Conservation (phyloP, 2,797 vertebrate genomes). For the Bovichtus variegatus region DNA sequence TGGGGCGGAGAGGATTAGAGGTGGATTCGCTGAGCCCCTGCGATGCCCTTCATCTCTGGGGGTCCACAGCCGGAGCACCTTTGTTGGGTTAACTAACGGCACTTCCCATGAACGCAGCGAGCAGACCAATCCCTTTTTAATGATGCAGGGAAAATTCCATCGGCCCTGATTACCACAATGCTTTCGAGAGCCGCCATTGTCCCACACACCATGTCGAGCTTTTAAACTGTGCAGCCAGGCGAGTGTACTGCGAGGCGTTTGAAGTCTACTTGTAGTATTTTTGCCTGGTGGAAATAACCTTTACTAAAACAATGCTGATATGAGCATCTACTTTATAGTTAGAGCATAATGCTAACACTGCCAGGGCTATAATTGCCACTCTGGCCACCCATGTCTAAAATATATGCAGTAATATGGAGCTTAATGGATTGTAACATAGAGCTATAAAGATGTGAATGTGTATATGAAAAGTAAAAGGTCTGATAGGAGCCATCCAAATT, state of each 20-base stretch:
- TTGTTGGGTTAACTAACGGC: conserved; percentile 80
- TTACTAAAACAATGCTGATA: conserved; percentile 53
- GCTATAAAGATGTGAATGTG: conserved; percentile 46
- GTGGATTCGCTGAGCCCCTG: conserved; percentile 71
- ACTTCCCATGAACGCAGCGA: conserved; percentile 77
- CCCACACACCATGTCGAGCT: conserved; percentile 68
- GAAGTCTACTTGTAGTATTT: conserved; percentile 58
- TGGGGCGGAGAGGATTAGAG: conserved; percentile 74
- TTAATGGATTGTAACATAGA: conserved; percentile 46
- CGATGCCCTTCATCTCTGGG: conserved; percentile 79
- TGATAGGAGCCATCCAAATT: conserved; percentile 8
- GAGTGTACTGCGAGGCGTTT: conserved; percentile 54
- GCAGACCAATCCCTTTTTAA: conserved; percentile 83
- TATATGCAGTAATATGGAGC: conserved; percentile 41
- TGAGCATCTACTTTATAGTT: conserved; percentile 52
- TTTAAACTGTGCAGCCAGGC: conserved; percentile 79
- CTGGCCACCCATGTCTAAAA: conserved; percentile 54
- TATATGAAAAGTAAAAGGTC: conserved; percentile 51
- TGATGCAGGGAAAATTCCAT: conserved; percentile 83
- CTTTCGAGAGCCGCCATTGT: conserved; percentile 73
- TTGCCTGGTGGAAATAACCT: conserved; percentile 32
- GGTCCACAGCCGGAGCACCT: conserved; percentile 75
- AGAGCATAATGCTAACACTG: conserved; percentile 41
- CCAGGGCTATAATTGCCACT: conserved; percentile 42
- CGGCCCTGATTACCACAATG: conserved; percentile 71